Base-by-base conservation (phyloP, 2,797 vertebrate genomes). In the Phylloscopus collybita region DNA sequence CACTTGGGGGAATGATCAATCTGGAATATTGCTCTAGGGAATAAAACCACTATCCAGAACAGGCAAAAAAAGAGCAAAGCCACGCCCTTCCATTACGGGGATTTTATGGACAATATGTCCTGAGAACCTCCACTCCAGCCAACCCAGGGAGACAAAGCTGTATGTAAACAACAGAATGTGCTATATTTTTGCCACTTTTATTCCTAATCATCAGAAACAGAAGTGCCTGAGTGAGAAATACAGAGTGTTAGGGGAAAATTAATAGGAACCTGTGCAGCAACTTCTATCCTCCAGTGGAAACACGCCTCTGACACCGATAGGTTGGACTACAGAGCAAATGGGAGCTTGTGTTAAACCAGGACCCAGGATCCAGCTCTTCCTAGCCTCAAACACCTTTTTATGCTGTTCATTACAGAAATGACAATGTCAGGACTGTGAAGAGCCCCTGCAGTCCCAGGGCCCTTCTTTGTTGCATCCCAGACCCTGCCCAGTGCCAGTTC, bases 231-330 rank as follows among this genome's bases (percentile, higher is more conserved):
- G 34, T 44, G 51, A 92, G 80, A 82, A 84, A 67, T 30, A 60
- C 32, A 23, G n/a, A n/a, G 36, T 64, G 27, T 54, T 57, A 29
- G 22, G 45, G 25, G 44, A 40, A 86, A 92, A 92, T 15, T 2
- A 82, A 72, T 5, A 51, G 47, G 22, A 86, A 66, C 5, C 6
- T n/a, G 36, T 3, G 10, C 15, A 45, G 27, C 13, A 79, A 17
- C n/a, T 42, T n/a, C 62, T 59, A n/a, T 73, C 32, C 29, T 80
- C 9, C 30, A 18, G 49, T 27, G 60, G 51, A 83, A 96, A 73
- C 18, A 40, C 0, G 0, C 10, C 34, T 60, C 36, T 79, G 73
- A 70, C 5, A 1, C 16, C 1, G 2, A 53, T 2, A 73, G 36
- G 19, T 20, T 19, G 32, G n/a, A 36, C 44, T 66, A 59, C 23